A percentile compares a stretch with the other conserved stretches of the same genome.
Evolutionary conservation across 2,888 invertebrate species (phyloP).

Genomic region (Sarcophaga variegata): DNA sequence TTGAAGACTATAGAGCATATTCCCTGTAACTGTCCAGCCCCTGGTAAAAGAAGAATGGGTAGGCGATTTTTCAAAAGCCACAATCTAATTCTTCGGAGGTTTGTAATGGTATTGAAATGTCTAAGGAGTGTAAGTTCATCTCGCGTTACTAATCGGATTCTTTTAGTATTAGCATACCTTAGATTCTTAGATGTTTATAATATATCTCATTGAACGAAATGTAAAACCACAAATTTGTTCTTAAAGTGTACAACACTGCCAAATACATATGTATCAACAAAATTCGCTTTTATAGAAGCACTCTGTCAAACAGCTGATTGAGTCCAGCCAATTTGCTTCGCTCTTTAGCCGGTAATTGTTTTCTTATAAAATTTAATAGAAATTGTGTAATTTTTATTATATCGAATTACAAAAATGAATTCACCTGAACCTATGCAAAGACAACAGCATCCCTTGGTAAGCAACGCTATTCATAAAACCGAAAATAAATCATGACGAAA

Average conservation of each 20-base stretch:
- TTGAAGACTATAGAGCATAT: too few relatives aligned
- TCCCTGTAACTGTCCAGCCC: too few relatives aligned
- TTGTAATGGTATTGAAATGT: too few relatives aligned
- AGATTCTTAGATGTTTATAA: too few relatives aligned
- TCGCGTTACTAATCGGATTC: too few relatives aligned
- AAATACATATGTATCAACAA: background rate
- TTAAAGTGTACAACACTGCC: background rate
- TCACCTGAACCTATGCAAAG: constrained; percentile 40
- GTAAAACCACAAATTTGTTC: background rate
- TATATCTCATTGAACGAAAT: too few relatives aligned
- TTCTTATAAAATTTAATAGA: constrained; percentile 17
- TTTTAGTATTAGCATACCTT: too few relatives aligned
- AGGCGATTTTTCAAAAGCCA: too few relatives aligned
- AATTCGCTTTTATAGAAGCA: background rate
- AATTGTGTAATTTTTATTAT: constrained; percentile 58
- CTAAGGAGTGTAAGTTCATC: too few relatives aligned
- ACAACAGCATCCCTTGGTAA: constrained; percentile 71
- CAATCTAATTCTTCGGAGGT: too few relatives aligned
- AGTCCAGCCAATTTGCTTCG: background rate
- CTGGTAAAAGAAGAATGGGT: too few relatives aligned
- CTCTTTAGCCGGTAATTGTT: constrained; percentile 33
- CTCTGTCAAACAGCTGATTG: constrained; percentile 26
- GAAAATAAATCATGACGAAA: background rate
- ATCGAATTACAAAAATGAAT: constrained; percentile 50
- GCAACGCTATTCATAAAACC: background rate